These are phyloP conservation scores for Muscina levida DNA, from an alignment of 2,888 invertebrate species.

Conservation along the genomic window DNA sequence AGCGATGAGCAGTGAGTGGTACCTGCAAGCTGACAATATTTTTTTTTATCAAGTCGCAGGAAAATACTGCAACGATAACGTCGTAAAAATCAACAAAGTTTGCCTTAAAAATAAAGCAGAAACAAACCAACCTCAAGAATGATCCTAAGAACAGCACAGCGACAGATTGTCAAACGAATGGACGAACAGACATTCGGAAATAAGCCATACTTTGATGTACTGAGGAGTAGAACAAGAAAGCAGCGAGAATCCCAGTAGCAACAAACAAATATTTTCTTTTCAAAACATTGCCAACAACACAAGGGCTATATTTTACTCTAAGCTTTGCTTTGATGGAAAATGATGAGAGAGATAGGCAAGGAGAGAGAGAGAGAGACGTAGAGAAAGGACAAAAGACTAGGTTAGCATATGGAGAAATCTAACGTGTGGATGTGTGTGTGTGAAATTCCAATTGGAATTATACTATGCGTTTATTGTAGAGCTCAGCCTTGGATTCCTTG, in stretches of 20 bases:
- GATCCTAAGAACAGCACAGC: not conserved
- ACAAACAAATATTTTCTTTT: constrained; percentile 40
- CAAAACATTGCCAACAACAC: constrained; percentile 3
- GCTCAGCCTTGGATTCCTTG: not conserved
- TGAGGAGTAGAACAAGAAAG: constrained; percentile 47
- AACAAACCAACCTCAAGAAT: constrained; percentile 11
- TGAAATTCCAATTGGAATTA: constrained; percentile 55
- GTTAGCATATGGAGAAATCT: constrained; percentile 1
- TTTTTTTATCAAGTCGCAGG: constrained; percentile 10
- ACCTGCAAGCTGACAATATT: constrained; percentile 62
- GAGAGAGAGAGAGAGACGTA: constrained; percentile 21
- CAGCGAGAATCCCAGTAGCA: constrained; percentile 76
- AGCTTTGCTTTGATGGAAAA: not conserved
- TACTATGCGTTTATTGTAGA: not conserved
- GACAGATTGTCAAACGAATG: not conserved
- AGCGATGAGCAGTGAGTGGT: constrained; percentile 13
- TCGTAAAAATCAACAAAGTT: constrained; percentile 46
- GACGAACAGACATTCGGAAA: not conserved
- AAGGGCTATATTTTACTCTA: not conserved
- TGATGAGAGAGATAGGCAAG: not conserved
- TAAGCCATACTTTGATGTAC: not conserved
- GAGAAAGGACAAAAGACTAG: not conserved
- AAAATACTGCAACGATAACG: constrained; percentile 35
- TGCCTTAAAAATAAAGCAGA: constrained; percentile 43
- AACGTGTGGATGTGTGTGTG: constrained; percentile 37